These are phyloP conservation scores for Dynastes hyllus DNA, from an alignment of 2,888 invertebrate species.

Conservation along the genomic window DNA sequence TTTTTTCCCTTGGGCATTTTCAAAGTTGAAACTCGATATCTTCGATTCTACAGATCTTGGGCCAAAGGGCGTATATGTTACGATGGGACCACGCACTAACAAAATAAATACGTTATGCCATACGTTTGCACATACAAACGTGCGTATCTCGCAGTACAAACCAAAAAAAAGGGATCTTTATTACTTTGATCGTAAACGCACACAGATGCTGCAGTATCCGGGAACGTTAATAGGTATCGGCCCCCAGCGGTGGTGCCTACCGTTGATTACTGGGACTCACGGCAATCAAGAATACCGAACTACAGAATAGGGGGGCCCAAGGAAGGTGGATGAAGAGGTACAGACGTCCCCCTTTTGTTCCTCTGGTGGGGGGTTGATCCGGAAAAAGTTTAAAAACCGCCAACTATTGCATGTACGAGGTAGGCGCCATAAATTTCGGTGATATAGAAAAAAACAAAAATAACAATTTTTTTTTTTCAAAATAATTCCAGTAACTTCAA, in stretches of 20 bases:
- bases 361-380: constrained; percentile 6
- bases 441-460: too few relatives aligned
- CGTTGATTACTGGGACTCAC: constrained; percentile 65
- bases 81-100: constrained; percentile 4
- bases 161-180: constrained; percentile 71
- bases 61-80: constrained; percentile 27
- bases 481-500: too few relatives aligned
- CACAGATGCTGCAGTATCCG: constrained; percentile 71
- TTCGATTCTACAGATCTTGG: background rate
- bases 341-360: constrained; percentile 53
- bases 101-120: constrained; percentile 12
- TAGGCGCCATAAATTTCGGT: too few relatives aligned
- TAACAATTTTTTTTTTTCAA: too few relatives aligned
- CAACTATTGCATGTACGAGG: background rate
- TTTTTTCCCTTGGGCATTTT: background rate
- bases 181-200: constrained; percentile 70
- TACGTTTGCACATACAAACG: constrained; percentile 10
- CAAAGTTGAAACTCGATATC: constrained; percentile 23
- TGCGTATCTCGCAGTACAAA: constrained; percentile 57
- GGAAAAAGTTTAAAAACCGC: constrained; percentile 52
- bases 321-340: constrained; percentile 61
- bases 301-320: constrained; percentile 57
- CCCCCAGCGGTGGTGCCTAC: constrained; percentile 56
- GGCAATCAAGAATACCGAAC: constrained; percentile 64
- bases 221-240: constrained; percentile 66